Evolutionary conservation across 1,140 invertebrate genomes (phyloP).

Genomic region (Dinothrombium tinctorium): DNA sequence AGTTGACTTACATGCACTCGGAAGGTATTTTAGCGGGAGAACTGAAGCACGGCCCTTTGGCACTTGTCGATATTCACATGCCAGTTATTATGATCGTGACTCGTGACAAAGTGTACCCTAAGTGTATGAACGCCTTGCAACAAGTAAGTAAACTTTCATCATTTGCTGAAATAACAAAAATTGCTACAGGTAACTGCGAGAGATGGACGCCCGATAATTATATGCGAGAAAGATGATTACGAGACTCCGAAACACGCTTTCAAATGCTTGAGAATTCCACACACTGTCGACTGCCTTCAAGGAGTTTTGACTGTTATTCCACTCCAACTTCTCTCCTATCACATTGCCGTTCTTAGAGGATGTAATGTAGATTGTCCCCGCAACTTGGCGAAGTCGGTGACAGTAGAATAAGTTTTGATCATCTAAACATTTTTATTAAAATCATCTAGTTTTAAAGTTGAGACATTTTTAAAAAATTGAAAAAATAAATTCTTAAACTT

Average conservation of each 20-base stretch:
- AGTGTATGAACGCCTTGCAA: slow-evolving; percentile 95
- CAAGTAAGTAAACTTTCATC: slow-evolving; percentile 30
- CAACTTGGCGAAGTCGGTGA: slow-evolving; percentile 96
- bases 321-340: slow-evolving; percentile 86
- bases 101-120: slow-evolving; percentile 82
- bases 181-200: slow-evolving; percentile 40
- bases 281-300: slow-evolving; percentile 83
- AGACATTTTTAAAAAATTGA: too few relatives aligned
- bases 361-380: slow-evolving; percentile 92
- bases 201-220: slow-evolving; percentile 75
- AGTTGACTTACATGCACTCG: slow-evolving; percentile 98
- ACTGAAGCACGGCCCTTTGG: slow-evolving; percentile 92
- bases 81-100: slow-evolving; percentile 96
- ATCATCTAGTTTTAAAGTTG: too few relatives aligned
- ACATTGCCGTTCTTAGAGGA: slow-evolving; percentile 83
- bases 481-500: too few relatives aligned
- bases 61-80: slow-evolving; percentile 88
- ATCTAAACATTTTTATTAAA: too few relatives aligned
- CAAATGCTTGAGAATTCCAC: slow-evolving; percentile 38
- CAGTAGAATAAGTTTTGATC: slow-evolving; percentile 73
- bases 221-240: slow-evolving; percentile 75
- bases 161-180: not conserved
- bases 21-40: slow-evolving; percentile 97
- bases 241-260: slow-evolving; percentile 50
- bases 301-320: slow-evolving; percentile 88